phyloP scores from a whole-genome alignment of 1,140 invertebrate species.

The Apis mellifera region DNA sequence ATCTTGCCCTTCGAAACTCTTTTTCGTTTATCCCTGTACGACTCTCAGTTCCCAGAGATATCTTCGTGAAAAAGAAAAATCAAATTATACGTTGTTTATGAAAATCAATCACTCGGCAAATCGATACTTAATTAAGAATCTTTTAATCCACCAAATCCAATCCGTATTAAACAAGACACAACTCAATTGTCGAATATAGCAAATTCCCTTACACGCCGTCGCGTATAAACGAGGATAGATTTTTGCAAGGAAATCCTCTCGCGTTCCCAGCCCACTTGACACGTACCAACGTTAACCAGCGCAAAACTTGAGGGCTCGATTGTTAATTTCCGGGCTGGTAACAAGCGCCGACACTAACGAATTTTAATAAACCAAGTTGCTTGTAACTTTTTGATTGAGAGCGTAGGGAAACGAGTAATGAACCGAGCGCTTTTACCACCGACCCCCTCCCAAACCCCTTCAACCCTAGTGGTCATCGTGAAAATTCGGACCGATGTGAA shows the following conservation, averaged over 20 bases:
- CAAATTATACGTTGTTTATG: no score
- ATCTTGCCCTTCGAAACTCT: no score
- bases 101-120: no score
- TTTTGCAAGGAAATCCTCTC: conserved; percentile 1
- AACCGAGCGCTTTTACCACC: conserved; percentile 8
- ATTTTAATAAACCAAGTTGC: conserved; percentile 36
- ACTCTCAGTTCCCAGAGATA: no score
- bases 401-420: conserved; percentile 4
- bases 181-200: background rate
- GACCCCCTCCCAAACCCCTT: background rate
- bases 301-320: conserved; percentile 17
- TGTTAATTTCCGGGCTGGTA: conserved; percentile 18
- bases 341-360: conserved; percentile 19
- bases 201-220: background rate
- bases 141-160: no score
- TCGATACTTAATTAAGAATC: no score
- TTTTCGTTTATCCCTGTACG: no score
- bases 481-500: conserved; percentile 18
- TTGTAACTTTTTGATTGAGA: conserved; percentile 27
- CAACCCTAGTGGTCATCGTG: conserved; percentile 12
- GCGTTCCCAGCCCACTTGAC: background rate
- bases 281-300: background rate
- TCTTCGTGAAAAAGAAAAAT: no score
- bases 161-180: no score
- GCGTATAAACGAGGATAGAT: background rate